phyloP scores from a whole-genome alignment of 2,113 vertebrate species.

The Syngnathus scovelli region DNA sequence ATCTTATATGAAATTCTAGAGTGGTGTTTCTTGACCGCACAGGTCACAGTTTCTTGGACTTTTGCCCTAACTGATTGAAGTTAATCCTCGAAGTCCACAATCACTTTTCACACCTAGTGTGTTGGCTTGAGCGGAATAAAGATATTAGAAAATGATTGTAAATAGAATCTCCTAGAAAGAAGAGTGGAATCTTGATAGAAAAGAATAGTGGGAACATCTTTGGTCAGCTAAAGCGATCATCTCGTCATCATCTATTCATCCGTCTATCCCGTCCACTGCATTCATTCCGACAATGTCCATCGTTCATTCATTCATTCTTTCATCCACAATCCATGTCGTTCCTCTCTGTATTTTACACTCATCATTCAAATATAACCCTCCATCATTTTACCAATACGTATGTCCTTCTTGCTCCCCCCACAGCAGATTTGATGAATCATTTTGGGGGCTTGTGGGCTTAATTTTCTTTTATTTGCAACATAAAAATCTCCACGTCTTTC shows the following conservation, averaged over 20 bases:
- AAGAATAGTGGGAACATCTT: neutral
- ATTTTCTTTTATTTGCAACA: neutral
- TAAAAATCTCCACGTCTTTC: slow-evolving; percentile 10
- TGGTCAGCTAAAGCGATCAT: neutral
- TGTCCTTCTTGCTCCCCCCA: neutral
- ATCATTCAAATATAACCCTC: neutral
- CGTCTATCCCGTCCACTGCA: neutral
- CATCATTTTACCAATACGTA: neutral
- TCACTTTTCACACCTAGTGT: neutral
- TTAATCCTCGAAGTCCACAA: neutral
- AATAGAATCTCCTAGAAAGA: neutral
- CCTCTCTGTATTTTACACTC: neutral
- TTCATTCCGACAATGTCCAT: too few relatives aligned
- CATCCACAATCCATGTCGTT: neutral
- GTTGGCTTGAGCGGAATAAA: neutral
- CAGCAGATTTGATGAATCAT: neutral
- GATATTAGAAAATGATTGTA: neutral
- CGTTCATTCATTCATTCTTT: too few relatives aligned
- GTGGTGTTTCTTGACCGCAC: neutral
- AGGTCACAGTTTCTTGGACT: neutral
- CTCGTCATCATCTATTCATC: neutral
- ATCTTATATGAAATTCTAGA: neutral
- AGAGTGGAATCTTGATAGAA: neutral
- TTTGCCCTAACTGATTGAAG: neutral
- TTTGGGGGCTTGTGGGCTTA: neutral